Conservation (phyloP, 2,113 vertebrate species). For the Daboia siamensis region DNA sequence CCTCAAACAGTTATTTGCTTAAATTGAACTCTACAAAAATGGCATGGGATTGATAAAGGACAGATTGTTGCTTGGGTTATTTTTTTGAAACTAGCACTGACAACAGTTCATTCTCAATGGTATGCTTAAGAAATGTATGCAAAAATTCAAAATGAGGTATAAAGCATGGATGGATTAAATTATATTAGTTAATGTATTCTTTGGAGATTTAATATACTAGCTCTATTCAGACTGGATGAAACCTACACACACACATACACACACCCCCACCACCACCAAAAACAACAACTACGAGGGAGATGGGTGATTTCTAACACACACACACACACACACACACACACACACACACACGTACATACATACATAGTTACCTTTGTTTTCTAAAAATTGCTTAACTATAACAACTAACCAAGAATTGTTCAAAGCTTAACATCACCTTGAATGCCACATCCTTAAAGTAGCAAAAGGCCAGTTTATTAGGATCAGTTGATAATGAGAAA, state of each 20-base stretch:
- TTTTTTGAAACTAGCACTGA: slow-evolving; percentile 22
- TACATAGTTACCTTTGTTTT: background rate
- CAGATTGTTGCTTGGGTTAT: slow-evolving; percentile 24
- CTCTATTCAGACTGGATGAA: background rate
- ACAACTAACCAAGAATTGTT: background rate
- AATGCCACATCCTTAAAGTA: background rate
- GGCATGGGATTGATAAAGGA: slow-evolving; percentile 31
- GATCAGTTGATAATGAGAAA: background rate
- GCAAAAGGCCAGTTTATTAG: background rate
- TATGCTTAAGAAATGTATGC: background rate
- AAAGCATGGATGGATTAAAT: background rate
- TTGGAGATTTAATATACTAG: background rate
- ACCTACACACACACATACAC: too few species aligned
- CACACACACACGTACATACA: background rate
- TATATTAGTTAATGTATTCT: background rate
- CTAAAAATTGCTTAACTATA: background rate
- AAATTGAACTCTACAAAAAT: slow-evolving; percentile 12
- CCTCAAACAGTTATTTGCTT: background rate
- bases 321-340: too few species aligned
- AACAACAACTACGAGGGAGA: background rate
- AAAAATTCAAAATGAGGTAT: background rate
- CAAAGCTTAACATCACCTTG: background rate
- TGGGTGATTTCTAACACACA: background rate
- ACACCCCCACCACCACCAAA: too few species aligned
- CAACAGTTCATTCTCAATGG: slow-evolving; percentile 16